Percentiles rank a stretch among this genome's conserved stretches.
These are phyloP conservation scores for Takifugu bimaculatus DNA, from an alignment of 2,113 vertebrate species.

Conservation along the genomic window DNA sequence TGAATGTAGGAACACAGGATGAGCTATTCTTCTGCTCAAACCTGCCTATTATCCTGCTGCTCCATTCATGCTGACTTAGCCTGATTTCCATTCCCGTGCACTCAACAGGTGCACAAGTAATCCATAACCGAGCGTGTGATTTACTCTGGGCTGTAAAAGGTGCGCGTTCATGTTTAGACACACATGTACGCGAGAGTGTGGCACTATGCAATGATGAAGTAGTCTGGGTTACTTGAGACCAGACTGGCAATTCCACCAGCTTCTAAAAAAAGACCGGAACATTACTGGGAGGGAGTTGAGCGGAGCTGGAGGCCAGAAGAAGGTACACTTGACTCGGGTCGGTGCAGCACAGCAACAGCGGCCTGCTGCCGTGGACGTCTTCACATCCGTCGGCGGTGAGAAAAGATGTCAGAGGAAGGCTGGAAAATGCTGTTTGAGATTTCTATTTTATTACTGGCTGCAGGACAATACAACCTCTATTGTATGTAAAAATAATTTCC, in stretches of 20 bases:
- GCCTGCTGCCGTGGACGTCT: no score
- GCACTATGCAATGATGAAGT: slow-evolving; percentile 29
- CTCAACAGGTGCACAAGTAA: slow-evolving; percentile 4
- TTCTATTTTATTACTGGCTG: slow-evolving; percentile 42
- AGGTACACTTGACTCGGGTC: slow-evolving; percentile 24
- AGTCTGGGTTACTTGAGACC: slow-evolving; percentile 50
- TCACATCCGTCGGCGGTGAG: background rate
- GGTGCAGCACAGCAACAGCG: slow-evolving; percentile 2
- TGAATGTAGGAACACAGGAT: no score
- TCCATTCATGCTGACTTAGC: slow-evolving; percentile 5
- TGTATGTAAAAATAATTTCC: slow-evolving; percentile 40
- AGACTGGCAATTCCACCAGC: slow-evolving; percentile 38
- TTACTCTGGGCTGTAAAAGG: background rate
- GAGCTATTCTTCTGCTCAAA: no score
- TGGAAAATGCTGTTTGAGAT: background rate
- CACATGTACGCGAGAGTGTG: slow-evolving; percentile 4
- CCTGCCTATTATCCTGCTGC: no score
- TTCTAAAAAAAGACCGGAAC: slow-evolving; percentile 64
- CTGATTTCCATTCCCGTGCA: background rate
- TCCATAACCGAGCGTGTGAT: background rate
- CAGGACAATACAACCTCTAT: slow-evolving; percentile 32
- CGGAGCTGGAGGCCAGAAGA: slow-evolving; percentile 32
- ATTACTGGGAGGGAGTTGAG: slow-evolving; percentile 49
- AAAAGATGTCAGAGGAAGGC: slow-evolving; percentile 7
- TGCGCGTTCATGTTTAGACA: slow-evolving; percentile 14